Conservation (phyloP, 2,113 vertebrate genomes). For the Spea bombifrons region DNA sequence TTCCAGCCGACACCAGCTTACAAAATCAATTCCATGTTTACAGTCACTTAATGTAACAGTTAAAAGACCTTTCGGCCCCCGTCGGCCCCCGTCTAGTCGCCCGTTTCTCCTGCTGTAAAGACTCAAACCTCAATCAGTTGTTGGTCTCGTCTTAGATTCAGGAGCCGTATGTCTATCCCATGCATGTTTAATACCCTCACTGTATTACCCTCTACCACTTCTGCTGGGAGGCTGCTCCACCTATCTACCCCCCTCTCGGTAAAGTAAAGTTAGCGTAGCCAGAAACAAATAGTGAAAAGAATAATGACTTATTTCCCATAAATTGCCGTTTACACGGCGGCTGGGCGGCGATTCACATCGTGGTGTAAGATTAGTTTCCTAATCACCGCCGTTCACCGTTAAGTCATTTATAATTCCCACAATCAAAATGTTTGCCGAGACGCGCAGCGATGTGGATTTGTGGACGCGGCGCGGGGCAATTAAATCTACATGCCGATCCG, state of each 20-base stretch:
- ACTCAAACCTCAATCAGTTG: too few species aligned
- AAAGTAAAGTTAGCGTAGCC: neutral
- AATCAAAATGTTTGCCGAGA: slow-evolving; percentile 31
- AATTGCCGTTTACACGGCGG: neutral
- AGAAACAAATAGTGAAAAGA: slow-evolving; percentile 4
- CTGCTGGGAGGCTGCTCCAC: too few species aligned
- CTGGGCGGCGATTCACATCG: neutral
- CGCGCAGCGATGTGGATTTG: slow-evolving; percentile 38
- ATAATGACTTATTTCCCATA: neutral
- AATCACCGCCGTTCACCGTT: slow-evolving; percentile 10
- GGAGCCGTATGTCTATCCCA: too few species aligned
- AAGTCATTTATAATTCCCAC: slow-evolving; percentile 36
- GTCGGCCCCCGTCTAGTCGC: too few species aligned
- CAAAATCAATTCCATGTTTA: slow-evolving; percentile 62
- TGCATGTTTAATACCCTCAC: too few species aligned
- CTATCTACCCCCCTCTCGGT: too few species aligned
- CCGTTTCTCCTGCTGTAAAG: too few species aligned
- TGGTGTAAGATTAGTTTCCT: slow-evolving; percentile 5
- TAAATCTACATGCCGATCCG: slow-evolving; percentile 40
- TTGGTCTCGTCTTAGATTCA: too few species aligned
- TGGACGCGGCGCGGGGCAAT: slow-evolving; percentile 29
- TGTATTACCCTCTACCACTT: too few species aligned
- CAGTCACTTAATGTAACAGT: slow-evolving; percentile 48
- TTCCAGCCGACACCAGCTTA: slow-evolving; percentile 62
- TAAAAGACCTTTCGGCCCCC: too few species aligned